Conservation (phyloP, 2,113 vertebrate genomes). For the Thomomys bottae region DNA sequence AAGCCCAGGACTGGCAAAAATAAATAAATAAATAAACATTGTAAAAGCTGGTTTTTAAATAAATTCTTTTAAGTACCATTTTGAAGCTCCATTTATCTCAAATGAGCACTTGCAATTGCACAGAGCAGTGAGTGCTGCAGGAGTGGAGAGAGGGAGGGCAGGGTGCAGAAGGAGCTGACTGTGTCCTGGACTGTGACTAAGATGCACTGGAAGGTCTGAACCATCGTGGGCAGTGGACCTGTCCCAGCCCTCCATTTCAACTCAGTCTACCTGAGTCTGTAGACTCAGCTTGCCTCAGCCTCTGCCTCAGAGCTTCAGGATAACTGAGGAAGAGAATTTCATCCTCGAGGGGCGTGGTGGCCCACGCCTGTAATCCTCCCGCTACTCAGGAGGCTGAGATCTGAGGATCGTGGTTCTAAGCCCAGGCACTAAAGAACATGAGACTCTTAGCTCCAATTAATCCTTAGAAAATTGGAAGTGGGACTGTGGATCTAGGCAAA, state of each 20-base stretch:
- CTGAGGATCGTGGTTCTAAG: no score
- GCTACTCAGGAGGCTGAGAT: no score
- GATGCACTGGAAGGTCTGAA: neutral
- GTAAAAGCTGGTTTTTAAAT: slow-evolving; percentile 31
- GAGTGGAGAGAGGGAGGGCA: neutral
- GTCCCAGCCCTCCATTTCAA: neutral
- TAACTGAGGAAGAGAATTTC: neutral
- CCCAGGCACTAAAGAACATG: no score
- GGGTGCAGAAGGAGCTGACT: neutral
- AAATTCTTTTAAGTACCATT: slow-evolving; percentile 25
- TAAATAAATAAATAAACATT: slow-evolving; percentile 22
- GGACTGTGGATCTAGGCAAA: no score
- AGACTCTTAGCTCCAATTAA: no score
- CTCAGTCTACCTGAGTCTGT: neutral
- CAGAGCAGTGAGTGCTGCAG: neutral
- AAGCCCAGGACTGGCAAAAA: no score
- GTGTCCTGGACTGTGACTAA: neutral
- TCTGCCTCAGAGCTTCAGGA: neutral
- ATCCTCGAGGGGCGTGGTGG: no score
- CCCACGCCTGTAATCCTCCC: no score
- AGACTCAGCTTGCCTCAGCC: neutral
- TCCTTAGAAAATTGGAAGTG: no score
- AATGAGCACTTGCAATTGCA: neutral
- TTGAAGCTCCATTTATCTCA: neutral
- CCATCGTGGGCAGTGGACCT: neutral